Evolutionary conservation across 2,113 vertebrate species (phyloP), one percentile per base, ranked within the genome.

Genomic region (Phrynosoma blainvillii): DNA sequence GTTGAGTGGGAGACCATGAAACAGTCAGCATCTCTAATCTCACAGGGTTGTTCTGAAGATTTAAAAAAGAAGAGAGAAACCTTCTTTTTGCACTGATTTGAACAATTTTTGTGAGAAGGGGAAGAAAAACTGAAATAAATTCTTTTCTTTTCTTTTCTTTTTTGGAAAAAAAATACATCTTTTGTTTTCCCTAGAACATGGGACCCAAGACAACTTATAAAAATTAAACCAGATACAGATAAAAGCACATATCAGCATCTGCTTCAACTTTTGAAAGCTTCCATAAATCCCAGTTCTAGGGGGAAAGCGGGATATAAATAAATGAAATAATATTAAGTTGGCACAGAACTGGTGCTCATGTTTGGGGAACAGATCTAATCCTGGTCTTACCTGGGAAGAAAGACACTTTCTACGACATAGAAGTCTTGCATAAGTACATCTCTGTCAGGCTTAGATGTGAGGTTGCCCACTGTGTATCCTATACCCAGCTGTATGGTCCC

Each of bases 391-490:
- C 98, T 99, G 76, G 99, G 99, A 77, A 99, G 95, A 95, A 98
- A 99, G 40, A 98, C 98, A 70, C 98, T 99, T 95, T 99, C 99
- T 87, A 99, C 98, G 89, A 99, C 97, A 23, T 99, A 99, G 93
- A 99, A 99, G 90, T 99, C 99, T 95, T 99, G 98, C 98, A 99
- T 99, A 90, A 99, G 98, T 78, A 99, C 98, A 96, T 99, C 99
- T 95, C 99, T 95, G 94, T 99, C 99, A 0, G 98, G 98, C 94
- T 99, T 99, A 74, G 99, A 99, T 83, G 98, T 98, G 86, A 98
- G 98, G 91, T 98, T 99, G 83, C 99, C 99, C 88, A 99, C 99
- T 0, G 98, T 98, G 87, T 99, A 99, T 36, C 98, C 98, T 88
- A 99, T 99, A 90, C 98, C 98, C 92, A 99, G 95, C 93, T 99